These are phyloP conservation scores for Sebastes oblongus DNA, from an alignment of 2,797 vertebrate genomes.

Conservation along the genomic window DNA sequence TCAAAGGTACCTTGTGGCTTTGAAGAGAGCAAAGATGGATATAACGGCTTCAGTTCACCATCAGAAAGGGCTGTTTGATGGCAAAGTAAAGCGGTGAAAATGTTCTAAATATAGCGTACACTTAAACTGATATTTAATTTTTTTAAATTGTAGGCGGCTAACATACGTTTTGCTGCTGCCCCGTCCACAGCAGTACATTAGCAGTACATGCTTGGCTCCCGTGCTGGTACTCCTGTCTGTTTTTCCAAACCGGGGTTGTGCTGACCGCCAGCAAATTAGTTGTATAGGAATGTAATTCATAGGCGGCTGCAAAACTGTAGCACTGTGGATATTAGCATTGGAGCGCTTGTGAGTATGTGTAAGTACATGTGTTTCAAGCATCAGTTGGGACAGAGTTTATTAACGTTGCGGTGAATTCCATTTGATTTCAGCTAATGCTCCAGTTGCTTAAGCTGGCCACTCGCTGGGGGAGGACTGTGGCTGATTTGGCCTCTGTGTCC, in stretches of 20 bases:
- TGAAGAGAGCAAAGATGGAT: neutral
- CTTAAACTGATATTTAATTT: no score
- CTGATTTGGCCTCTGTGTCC: neutral
- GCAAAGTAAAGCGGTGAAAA: neutral
- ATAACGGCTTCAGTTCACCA: neutral
- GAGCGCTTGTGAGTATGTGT: neutral
- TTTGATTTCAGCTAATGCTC: conserved; percentile 22
- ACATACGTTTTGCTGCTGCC: no score
- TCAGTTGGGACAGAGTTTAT: conserved; percentile 12
- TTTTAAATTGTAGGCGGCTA: neutral
- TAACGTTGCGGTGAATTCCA: conserved; percentile 39
- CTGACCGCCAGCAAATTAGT: neutral
- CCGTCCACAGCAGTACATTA: neutral
- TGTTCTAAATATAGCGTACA: no score
- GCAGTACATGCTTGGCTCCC: no score
- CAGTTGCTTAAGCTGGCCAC: conserved; percentile 22
- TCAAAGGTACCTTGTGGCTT: neutral
- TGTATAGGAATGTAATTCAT: neutral
- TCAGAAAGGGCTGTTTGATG: neutral
- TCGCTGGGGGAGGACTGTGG: neutral
- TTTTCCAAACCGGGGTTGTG: neutral
- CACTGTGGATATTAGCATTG: neutral
- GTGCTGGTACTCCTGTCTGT: neutral
- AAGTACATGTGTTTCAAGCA: neutral
- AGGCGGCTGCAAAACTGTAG: neutral